Conservation (phyloP, 2,888 invertebrate species). For the Ormyrus rosae region DNA sequence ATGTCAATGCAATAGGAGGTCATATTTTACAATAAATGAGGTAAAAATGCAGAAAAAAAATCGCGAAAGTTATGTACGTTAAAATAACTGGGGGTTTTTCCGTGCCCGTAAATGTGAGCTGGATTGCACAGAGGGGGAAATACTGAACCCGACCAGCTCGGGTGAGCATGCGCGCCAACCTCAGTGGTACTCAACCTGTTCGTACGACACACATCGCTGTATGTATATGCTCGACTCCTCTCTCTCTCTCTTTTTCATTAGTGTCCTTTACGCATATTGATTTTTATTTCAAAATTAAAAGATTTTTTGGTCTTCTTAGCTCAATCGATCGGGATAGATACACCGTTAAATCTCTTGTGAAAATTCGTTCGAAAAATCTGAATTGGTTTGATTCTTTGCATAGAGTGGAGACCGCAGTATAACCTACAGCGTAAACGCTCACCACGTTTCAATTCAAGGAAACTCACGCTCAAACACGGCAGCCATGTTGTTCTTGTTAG, state of each 20-base stretch:
- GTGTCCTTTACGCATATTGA: conserved; percentile 47
- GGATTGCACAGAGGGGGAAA: conserved; percentile 48
- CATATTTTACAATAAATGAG: neutral
- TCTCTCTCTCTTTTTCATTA: conserved; percentile 11
- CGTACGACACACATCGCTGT: neutral
- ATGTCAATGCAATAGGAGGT: neutral
- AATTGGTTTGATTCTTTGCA: neutral
- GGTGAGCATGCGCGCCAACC: conserved; percentile 46
- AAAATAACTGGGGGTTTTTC: conserved; percentile 26
- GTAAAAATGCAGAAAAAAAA: neutral
- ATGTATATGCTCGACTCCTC: neutral
- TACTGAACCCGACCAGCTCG: conserved; percentile 32
- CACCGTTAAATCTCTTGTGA: neutral
- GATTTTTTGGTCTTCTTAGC: conserved; percentile 11
- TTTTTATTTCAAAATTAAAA: conserved; percentile 45
- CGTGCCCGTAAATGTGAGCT: conserved; percentile 26
- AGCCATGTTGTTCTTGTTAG: conserved; percentile 54
- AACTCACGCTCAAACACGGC: conserved; percentile 15
- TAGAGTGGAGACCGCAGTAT: neutral
- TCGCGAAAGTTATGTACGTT: neutral
- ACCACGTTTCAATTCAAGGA: conserved; percentile 27
- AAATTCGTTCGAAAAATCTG: conserved; percentile 6
- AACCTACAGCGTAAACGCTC: conserved; percentile 22
- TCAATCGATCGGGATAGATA: neutral
- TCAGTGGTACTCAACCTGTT: conserved; percentile 53